Evolutionary conservation across 2,888 invertebrate species (phyloP).

Genomic region (Drosophila subsilvestris): DNA sequence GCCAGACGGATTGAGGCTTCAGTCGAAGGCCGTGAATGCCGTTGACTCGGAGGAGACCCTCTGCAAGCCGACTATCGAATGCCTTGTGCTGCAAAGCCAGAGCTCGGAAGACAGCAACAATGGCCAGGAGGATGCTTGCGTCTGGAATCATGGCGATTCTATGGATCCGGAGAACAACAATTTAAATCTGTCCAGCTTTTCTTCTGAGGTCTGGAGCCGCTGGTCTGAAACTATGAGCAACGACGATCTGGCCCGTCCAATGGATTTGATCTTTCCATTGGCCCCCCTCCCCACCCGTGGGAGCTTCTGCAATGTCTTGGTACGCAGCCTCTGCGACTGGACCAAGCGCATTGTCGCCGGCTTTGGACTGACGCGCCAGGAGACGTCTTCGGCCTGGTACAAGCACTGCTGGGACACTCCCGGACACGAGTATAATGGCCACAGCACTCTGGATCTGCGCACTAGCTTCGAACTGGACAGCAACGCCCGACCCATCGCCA

Average conservation of each 20-base stretch:
- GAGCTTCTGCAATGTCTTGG: conserved; percentile 13
- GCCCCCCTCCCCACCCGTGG: not conserved
- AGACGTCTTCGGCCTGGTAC: conserved; percentile 49
- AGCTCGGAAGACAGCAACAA: not conserved
- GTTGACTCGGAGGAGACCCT: not conserved
- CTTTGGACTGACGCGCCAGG: conserved; percentile 51
- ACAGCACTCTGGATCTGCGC: not conserved
- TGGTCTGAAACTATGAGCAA: not conserved
- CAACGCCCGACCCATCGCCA: not conserved
- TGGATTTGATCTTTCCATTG: not conserved
- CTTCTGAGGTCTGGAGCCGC: not conserved
- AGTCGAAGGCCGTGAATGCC: not conserved
- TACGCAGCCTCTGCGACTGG: conserved; percentile 32
- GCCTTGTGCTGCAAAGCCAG: not conserved
- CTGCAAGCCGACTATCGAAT: not conserved
- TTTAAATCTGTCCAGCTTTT: not conserved
- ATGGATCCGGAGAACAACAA: not conserved
- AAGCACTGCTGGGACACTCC: conserved; percentile 61
- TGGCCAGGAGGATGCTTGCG: not conserved
- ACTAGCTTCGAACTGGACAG: not conserved
- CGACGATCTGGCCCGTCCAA: not conserved
- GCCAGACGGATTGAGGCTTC: not conserved
- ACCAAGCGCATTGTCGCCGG: conserved; percentile 44
- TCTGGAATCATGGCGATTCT: not conserved
- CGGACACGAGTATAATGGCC: conserved; percentile 14